Evolutionary conservation across 2,888 invertebrate species (phyloP).

Genomic region (Mechanitis messenoides): DNA sequence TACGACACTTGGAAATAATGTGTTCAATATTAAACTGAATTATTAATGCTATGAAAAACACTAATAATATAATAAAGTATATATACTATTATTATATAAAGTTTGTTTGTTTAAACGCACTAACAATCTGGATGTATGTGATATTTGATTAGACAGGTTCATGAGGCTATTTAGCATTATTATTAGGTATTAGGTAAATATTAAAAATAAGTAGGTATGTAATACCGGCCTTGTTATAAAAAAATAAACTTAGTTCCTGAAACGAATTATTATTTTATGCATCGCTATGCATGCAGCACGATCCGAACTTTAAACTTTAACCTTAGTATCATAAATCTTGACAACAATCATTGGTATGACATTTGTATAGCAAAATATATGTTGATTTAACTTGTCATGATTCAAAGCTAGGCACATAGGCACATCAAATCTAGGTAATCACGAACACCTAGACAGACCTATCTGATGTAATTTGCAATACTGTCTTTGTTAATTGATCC

Average conservation of each 20-base stretch:
- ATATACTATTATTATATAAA: no score
- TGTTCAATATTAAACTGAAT: constrained; percentile 10
- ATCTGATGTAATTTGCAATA: constrained; percentile 70
- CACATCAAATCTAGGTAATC: constrained; percentile 41
- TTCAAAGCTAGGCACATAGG: no score
- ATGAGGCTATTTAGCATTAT: no score
- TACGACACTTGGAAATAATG: constrained; percentile 41
- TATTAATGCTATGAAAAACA: background rate
- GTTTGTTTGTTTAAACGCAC: no score
- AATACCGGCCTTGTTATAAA: no score
- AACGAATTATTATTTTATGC: constrained; percentile 25
- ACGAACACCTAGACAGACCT: constrained; percentile 47
- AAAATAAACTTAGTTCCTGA: constrained; percentile 6
- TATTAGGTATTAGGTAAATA: no score
- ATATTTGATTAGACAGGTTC: no score
- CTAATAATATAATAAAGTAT: background rate
- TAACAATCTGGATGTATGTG: no score
- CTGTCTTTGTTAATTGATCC: constrained; percentile 72
- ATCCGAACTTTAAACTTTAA: constrained; percentile 37
- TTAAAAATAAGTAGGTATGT: no score
- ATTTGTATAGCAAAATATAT: constrained; percentile 21
- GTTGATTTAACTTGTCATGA: no score
- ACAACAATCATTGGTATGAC: constrained; percentile 22
- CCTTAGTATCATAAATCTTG: constrained; percentile 26
- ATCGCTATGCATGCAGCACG: constrained; percentile 28